These are phyloP conservation scores for Leptoteleia sp. DNA, from an alignment of 1,140 invertebrate genomes.

Conservation along the genomic window DNA sequence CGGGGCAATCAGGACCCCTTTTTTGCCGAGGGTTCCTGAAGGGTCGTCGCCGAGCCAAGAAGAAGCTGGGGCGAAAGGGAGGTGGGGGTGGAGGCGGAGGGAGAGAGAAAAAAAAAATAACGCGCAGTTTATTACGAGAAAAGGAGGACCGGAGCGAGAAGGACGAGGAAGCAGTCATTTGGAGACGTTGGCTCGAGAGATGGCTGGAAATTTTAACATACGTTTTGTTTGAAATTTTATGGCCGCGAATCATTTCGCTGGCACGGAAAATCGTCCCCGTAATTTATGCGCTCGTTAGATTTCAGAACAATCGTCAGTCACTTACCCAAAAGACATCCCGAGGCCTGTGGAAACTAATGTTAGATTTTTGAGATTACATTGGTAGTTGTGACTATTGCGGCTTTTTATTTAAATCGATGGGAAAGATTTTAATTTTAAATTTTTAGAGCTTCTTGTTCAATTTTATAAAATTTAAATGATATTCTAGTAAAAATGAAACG, in stretches of 20 bases:
- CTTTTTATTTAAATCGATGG: too few relatives aligned
- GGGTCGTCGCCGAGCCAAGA: constrained; percentile 34
- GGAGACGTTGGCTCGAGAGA: constrained; percentile 28
- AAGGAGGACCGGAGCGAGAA: constrained; percentile 40
- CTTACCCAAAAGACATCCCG: too few relatives aligned
- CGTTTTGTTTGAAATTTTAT: constrained; percentile 54
- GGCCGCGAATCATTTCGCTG: constrained; percentile 34
- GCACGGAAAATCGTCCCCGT: constrained; percentile 28
- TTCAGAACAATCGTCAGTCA: constrained; percentile 16
- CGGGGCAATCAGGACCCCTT: constrained; percentile 62
- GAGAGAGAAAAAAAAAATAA: constrained; percentile 53
- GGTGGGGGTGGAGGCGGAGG: too few relatives aligned
- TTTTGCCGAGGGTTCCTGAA: constrained; percentile 49
- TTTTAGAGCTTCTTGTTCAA: too few relatives aligned
- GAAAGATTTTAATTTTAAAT: too few relatives aligned
- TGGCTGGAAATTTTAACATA: constrained; percentile 41
- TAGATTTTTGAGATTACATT: too few relatives aligned
- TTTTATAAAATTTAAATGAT: too few relatives aligned
- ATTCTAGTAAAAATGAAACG: too few relatives aligned
- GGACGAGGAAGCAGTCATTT: constrained; percentile 54
- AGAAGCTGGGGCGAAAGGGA: constrained; percentile 23
- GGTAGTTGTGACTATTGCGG: too few relatives aligned
- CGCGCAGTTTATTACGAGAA: constrained; percentile 62
- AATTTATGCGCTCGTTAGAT: constrained; percentile 30
- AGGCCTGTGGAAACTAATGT: too few relatives aligned